Evolutionary conservation across 2,797 vertebrate species (phyloP), one percentile per base, ranked within the genome.

Genomic region (Gallinago solitaria): DNA sequence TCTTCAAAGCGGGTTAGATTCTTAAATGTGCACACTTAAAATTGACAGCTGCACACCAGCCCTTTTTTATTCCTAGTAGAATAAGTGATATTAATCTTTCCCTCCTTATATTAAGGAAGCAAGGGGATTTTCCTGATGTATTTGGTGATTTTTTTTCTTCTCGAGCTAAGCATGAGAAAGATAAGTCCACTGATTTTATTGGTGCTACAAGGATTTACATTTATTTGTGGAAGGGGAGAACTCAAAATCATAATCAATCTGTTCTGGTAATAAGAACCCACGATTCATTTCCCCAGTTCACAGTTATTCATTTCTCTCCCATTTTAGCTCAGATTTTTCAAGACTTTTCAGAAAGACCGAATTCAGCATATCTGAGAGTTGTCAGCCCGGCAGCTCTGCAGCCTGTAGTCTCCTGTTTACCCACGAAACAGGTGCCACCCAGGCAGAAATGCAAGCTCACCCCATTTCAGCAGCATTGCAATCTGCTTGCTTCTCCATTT

Each of bases 401-500:
- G 90, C 64, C 37, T 87, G 65, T 77, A 61, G 56, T 33, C 94
- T 93, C 56, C 83, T 93, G 68, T 93, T 95, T 70, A 91, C 81
- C 64, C 89, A 83, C 0, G 0, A 50, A 95, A 18, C 71, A 94
- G 95, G 91, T 87, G 78, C 82, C 54, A 82, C 91, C 8, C 19
- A 77, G 75, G 83, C 92, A 93, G 93, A 9, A 94, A 74, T 39
- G 90, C 88, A 89, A 57, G 61, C 93, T 89, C 8, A 0, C 86
- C 0, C 2, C 76, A 35, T 89, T 93, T 60, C 91, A 68, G 81
- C 88, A 90, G 75, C 83, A 13, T 41, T 78, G 61, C 93, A 94
- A 92, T 93, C 94, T 96, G 95, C 86, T 95, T 69, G 57, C 83
- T 90, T 89, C 86, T 90, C 93, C 75, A 39, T 78, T 93, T 71